A percentile compares a stretch with the other conserved stretches of the same genome.
phyloP scores from a whole-genome alignment of 2,113 vertebrate genomes.

The Pachycephala philippinensis region DNA sequence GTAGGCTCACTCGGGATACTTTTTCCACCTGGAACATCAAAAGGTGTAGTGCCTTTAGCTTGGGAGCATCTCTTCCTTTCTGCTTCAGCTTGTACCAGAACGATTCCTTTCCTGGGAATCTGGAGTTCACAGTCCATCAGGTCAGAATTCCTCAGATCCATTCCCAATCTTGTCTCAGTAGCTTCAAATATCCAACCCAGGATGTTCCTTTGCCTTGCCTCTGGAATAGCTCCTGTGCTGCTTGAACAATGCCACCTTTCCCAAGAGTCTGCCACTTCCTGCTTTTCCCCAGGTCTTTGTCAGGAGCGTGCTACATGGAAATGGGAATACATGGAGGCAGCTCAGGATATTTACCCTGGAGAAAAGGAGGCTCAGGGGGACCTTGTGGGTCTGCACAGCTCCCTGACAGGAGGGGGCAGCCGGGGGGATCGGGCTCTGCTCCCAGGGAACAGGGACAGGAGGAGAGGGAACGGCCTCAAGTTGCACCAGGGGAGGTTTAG shows the following conservation, averaged over 20 bases:
- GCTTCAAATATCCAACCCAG: not conserved
- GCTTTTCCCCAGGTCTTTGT: not conserved
- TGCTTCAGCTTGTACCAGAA: not conserved
- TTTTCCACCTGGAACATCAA: not conserved
- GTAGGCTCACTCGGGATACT: not conserved
- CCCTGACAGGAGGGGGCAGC: not conserved
- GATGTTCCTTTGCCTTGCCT: not conserved
- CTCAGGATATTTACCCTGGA: not conserved
- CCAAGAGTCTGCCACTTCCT: not conserved
- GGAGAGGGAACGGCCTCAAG: not conserved
- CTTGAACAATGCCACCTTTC: not conserved
- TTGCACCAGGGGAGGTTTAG: not conserved
- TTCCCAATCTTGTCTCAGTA: not conserved
- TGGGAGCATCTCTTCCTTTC: not conserved
- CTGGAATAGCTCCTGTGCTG: not conserved
- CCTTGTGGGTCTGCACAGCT: not conserved
- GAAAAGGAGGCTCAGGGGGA: not conserved
- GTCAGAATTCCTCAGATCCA: not conserved
- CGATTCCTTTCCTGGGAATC: not conserved
- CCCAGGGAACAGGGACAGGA: not conserved
- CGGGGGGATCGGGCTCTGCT: fast-evolving
- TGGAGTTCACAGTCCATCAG: not conserved
- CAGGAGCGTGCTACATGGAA: not conserved
- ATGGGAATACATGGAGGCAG: not conserved
- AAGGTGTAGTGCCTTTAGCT: not conserved